Base-by-base conservation (phyloP, 1,140 invertebrate genomes). In the Drosophila pruinosa region DNA sequence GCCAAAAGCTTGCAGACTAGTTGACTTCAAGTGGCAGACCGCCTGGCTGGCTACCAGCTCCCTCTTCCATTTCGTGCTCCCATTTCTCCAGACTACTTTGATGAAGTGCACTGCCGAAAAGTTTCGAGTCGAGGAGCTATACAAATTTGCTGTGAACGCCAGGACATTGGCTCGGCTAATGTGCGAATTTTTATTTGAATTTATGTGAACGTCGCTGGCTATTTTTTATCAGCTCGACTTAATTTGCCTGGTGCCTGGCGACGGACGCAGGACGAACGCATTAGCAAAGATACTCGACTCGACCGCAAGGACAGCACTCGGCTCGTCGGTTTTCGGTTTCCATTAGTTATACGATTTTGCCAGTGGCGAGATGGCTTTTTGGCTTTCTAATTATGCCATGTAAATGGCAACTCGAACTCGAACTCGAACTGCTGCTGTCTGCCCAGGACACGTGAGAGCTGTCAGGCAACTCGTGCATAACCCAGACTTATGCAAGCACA, bases 161-260 rank as follows among this genome's bases (percentile, higher is more conserved):
- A 22, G 24, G 31, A 47, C 34, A 45, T 63, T 68, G 62, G 41
- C 54, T 58, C 48, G 57, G 62, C 64, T 74, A 85, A 86, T 81
- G 74, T 86, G 81, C 73, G 77, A 81, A 86, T 86, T 85, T 85
- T 81, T 85, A 86, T 86, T 77, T 73, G 61, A 74, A 85, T 85
- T 86, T 80, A 85, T 85, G 76, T 65, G 22, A 26, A 36, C 15
- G 73, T 39, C 48, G 41, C 61, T 1, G 34, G 70, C 45, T 15
- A 71, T 74, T 82, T 48, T 39, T 78, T 71, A 67, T 75, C 79
- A 68, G 70, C 47, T 62, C 47, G 64, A 68, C 21, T 69, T 62
- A 24, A 48, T 71, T 54, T 59, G 45, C 22, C 31, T 8, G 17
- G 21, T 59, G 45, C 22, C 31, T 8, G 17, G 21, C 24, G 8